Evolutionary conservation across 2,797 vertebrate species (phyloP).

Genomic region (Glossophaga mutica): DNA sequence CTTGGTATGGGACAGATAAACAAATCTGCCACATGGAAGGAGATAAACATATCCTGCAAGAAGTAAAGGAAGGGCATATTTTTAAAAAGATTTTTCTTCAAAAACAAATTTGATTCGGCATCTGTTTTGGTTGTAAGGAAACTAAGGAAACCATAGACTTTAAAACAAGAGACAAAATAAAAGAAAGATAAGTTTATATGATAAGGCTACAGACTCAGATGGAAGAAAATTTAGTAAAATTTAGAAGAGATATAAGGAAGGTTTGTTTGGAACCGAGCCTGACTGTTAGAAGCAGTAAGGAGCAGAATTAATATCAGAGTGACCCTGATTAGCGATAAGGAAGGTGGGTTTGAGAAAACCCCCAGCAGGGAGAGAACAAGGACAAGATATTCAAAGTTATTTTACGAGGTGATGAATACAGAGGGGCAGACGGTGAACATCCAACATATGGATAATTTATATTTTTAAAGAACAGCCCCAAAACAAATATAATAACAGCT

Average conservation of each 20-base stretch:
- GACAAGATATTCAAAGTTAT: background rate
- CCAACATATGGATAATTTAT: background rate
- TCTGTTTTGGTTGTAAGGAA: conserved; percentile 15
- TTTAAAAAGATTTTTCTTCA: background rate
- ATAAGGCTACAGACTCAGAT: background rate
- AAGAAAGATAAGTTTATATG: background rate
- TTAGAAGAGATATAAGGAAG: background rate
- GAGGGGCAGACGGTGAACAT: background rate
- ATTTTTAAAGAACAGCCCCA: background rate
- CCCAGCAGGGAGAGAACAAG: background rate
- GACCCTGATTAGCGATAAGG: background rate
- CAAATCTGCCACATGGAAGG: background rate
- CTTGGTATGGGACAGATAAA: background rate
- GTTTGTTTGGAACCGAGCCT: background rate
- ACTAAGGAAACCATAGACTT: background rate
- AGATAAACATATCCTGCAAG: background rate
- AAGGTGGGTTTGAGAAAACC: background rate
- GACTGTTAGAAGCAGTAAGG: background rate
- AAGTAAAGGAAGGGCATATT: background rate
- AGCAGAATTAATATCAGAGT: background rate
- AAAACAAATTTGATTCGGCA: background rate
- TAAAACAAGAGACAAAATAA: background rate
- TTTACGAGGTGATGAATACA: background rate
- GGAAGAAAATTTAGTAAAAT: background rate
- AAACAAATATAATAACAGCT: conserved; percentile 9